Conservation (phyloP, 2,113 vertebrate species). For the Tympanuchus pallidicinctus region DNA sequence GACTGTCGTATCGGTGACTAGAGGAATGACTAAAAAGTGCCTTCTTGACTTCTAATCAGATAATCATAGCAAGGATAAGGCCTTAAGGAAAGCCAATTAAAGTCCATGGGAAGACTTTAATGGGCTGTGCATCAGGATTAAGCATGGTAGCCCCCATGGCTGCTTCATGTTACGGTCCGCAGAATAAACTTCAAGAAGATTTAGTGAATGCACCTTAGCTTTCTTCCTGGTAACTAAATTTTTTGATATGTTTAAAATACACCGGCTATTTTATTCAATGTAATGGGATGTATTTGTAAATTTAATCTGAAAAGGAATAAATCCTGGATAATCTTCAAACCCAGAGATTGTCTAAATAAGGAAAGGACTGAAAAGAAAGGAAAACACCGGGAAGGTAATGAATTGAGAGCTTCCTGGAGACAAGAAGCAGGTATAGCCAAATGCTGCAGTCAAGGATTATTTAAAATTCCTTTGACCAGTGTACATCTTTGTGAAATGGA, state of each 20-base stretch:
- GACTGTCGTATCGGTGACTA: neutral
- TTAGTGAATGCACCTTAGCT: neutral
- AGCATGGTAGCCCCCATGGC: neutral
- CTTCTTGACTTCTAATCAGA: neutral
- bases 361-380: conserved; percentile 64
- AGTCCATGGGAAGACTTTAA: neutral
- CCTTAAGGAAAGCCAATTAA: neutral
- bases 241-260: conserved; percentile 58
- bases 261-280: conserved; percentile 18
- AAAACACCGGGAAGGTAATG: conserved; percentile 66
- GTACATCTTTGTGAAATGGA: conserved; percentile 44
- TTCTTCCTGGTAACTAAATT: conserved; percentile 38
- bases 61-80: neutral
- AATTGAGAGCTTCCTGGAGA: conserved; percentile 63
- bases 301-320: conserved; percentile 48
- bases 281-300: conserved; percentile 46
- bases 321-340: conserved; percentile 46
- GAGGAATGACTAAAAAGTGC: neutral
- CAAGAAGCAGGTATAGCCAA: conserved; percentile 72
- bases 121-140: neutral
- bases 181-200: neutral
- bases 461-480: conserved; percentile 71
- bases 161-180: neutral
- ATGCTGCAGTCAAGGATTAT: conserved; percentile 36
- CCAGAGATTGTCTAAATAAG: conserved; percentile 65